phyloP scores from a whole-genome alignment of 35 echinoderm and acorn worm genomes.

The Strongylocentrotus purpuratus region DNA sequence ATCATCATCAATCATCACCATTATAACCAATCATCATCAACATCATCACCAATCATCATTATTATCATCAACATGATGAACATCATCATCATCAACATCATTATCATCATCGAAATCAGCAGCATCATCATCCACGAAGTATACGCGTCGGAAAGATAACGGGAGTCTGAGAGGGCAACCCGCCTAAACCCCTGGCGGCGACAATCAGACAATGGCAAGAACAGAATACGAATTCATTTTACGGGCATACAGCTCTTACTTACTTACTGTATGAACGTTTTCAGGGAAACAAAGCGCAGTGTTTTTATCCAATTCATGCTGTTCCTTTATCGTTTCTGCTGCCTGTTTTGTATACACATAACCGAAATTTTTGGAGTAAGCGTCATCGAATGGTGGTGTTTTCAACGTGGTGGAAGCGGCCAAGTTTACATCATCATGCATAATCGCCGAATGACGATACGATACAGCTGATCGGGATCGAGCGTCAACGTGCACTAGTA shows the following conservation, averaged over 20 bases:
- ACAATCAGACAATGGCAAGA: background rate
- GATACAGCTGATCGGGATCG: too few relatives aligned
- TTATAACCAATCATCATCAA: too few relatives aligned
- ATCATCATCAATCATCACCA: too few relatives aligned
- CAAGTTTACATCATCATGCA: background rate
- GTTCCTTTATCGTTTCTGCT: conserved; percentile 6
- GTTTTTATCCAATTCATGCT: conserved; percentile 31
- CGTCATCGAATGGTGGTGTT: background rate
- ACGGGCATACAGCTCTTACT: background rate
- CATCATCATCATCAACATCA: too few relatives aligned
- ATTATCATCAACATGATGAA: too few relatives aligned
- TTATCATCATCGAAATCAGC: too few relatives aligned
- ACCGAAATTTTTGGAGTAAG: background rate
- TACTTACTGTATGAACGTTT: conserved; percentile 14
- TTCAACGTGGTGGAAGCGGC: background rate
- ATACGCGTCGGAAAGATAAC: background rate
- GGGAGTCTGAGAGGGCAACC: background rate
- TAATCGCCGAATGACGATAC: too few relatives aligned
- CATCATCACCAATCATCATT: too few relatives aligned
- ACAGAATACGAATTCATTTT: background rate
- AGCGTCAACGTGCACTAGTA: too few relatives aligned
- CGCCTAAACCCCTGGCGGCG: background rate
- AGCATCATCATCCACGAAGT: background rate
- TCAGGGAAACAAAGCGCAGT: conserved; percentile 6
- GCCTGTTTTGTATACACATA: conserved; percentile 20